Conservation (phyloP, 2,113 vertebrate genomes). For the Engystomops pustulosus region DNA sequence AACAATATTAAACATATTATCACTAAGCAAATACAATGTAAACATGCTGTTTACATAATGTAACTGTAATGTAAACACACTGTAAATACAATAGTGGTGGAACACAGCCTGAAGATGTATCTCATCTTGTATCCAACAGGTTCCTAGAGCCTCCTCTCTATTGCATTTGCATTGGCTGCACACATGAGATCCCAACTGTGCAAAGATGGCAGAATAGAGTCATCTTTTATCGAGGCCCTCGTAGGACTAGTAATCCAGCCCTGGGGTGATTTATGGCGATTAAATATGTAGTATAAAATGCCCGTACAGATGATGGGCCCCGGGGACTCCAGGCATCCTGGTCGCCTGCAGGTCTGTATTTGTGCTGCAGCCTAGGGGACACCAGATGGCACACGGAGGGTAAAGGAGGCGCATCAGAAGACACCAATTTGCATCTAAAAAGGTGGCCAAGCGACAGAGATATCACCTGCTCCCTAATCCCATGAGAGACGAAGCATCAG, state of each 20-base stretch:
- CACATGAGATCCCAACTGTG: too few species aligned
- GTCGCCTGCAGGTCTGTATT: neutral
- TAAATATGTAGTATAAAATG: neutral
- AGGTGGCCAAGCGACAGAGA: slow-evolving; percentile 13
- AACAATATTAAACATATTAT: too few species aligned
- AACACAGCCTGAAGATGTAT: too few species aligned
- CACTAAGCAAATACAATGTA: too few species aligned
- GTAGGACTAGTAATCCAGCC: neutral
- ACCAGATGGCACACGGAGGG: slow-evolving; percentile 24
- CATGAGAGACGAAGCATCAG: neutral
- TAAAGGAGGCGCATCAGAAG: neutral
- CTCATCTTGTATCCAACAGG: too few species aligned
- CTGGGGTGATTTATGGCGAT: neutral
- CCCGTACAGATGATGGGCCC: neutral
- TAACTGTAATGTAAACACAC: too few species aligned
- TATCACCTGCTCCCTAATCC: slow-evolving; percentile 24
- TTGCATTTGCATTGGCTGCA: too few species aligned
- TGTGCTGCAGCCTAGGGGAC: neutral
- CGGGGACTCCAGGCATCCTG: neutral
- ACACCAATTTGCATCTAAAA: slow-evolving; percentile 47
- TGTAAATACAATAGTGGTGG: too few species aligned
- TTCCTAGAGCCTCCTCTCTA: too few species aligned
- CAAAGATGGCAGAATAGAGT: too few species aligned
- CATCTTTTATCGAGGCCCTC: too few species aligned
- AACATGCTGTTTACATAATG: too few species aligned